Base-by-base conservation (phyloP, 2,797 vertebrate species). In the Phalanger gymnotis region DNA sequence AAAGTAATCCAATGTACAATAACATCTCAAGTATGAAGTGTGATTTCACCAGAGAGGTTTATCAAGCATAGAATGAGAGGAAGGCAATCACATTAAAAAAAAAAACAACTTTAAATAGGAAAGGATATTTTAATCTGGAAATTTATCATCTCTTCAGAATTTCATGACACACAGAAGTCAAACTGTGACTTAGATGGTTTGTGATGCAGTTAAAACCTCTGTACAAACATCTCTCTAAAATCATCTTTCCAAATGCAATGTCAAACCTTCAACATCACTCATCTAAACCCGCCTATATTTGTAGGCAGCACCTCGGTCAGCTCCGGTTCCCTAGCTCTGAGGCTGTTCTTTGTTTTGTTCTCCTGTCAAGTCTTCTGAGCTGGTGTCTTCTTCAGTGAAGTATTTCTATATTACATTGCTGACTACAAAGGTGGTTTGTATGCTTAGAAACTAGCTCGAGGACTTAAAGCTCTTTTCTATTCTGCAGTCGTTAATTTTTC, bases 401-500 rank as follows among this genome's bases (percentile, higher is more conserved):
- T 96, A 97, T 98, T 98, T 98, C 97, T 97, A 25, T 94, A 96
- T 98, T 98, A 96, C 57, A 91, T 92, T 91, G 96, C 95, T 94
- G 96, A 97, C 97, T 97, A 96, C 95, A 97, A 81, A 92, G 96
- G 97, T 98, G 95, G 96, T 98, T 98, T 97, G 97, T 98, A 98
- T 98, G 98, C 98, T 94, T 51, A 55, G 93, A 91, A 97, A 97
- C 97, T 96, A 93, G 19, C 97, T 97, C 92, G 81, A 96, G 97
- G 97, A 98, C 92, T 96, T 97, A 97, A 97, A 54, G 89, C 91
- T 98, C 57, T 96, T 98, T 98, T 98, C 97, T 98, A 97, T 97
- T 98, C 98, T 95, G 55, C 91, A 55, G 53, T 95, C 94, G 95
- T 98, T 99, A 98, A 98, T 98, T 98, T 98, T 98, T 98, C 98